Percentiles rank a stretch among this genome's conserved stretches.
Conservation (phyloP, 2,797 vertebrate genomes). For the Monodelphis domestica region DNA sequence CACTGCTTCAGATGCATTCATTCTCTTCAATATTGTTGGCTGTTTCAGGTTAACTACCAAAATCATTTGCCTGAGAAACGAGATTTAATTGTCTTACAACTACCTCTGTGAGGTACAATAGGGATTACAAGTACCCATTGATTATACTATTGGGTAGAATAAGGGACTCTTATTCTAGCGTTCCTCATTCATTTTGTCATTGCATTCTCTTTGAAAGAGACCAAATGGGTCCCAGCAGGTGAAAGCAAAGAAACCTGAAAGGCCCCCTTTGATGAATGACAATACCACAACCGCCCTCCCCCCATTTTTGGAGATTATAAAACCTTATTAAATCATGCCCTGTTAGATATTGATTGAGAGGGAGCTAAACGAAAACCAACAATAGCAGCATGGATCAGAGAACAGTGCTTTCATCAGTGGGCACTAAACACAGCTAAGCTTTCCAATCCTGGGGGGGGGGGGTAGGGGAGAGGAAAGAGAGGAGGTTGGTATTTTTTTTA, state of each 20-base stretch:
- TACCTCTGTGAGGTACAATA: conserved; percentile 90
- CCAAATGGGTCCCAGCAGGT: conserved; percentile 98
- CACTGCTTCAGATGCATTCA: conserved; percentile 86
- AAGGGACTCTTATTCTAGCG: conserved; percentile 90
- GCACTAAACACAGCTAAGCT: conserved; percentile 87
- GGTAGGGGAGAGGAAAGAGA: background rate
- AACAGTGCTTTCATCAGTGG: conserved; percentile 88
- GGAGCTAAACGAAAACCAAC: conserved; percentile 95
- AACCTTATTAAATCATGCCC: conserved; percentile 97
- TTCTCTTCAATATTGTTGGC: conserved; percentile 85
- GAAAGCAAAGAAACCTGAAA: conserved; percentile 98
- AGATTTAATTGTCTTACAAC: conserved; percentile 91
- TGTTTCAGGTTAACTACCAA: conserved; percentile 89
- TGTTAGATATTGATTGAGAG: conserved; percentile 92
- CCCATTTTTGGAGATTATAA: conserved; percentile 92
- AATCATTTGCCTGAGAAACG: conserved; percentile 91
- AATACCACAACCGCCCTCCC: conserved; percentile 89
- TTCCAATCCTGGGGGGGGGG: conserved; percentile 56
- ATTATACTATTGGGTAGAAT: conserved; percentile 91
- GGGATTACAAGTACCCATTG: conserved; percentile 93
- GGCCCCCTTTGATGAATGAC: conserved; percentile 92
- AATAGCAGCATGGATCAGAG: conserved; percentile 91
- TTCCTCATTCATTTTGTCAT: conserved; percentile 93
- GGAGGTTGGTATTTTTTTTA: conserved; percentile 46
- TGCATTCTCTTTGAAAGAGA: conserved; percentile 95